A percentile compares a stretch with the other conserved stretches of the same genome.
These are phyloP conservation scores for Sebastes vulpes DNA, from an alignment of 2,797 vertebrate genomes.

Conservation along the genomic window DNA sequence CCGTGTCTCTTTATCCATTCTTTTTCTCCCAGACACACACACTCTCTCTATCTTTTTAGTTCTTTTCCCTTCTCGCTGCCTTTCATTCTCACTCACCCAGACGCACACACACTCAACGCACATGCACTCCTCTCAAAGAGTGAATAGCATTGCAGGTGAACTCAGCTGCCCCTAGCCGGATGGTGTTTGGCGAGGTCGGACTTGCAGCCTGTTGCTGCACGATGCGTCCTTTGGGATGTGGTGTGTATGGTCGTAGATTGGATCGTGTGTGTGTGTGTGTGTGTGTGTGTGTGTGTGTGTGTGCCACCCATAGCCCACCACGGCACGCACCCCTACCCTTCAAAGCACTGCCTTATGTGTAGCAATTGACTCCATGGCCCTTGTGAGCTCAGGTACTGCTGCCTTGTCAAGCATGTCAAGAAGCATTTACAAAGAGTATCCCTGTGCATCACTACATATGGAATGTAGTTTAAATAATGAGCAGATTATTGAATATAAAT, in stretches of 20 bases:
- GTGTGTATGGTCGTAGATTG: conserved; percentile 39
- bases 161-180: conserved; percentile 33
- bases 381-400: conserved; percentile 67
- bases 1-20: conserved; percentile 68
- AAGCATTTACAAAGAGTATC: conserved; percentile 49
- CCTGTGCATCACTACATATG: conserved; percentile 22
- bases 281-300: conserved; percentile 13
- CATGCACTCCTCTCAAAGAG: neutral
- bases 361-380: conserved; percentile 80
- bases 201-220: conserved; percentile 17
- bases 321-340: conserved; percentile 62
- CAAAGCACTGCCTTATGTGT: conserved; percentile 73
- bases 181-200: conserved; percentile 26
- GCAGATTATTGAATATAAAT: neutral
- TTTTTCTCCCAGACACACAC: conserved; percentile 60
- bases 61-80: conserved; percentile 29
- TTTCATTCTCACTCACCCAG: conserved; percentile 21
- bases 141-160: conserved; percentile 39
- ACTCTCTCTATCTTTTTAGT: conserved; percentile 31
- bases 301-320: conserved; percentile 23
- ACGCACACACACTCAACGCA: conserved; percentile 4
- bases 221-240: conserved; percentile 57
- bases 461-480: conserved; percentile 10
- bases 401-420: conserved; percentile 69
- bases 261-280: conserved; percentile 14